Base-by-base conservation (phyloP, 1,140 invertebrate species). In the Sogatella furcifera region DNA sequence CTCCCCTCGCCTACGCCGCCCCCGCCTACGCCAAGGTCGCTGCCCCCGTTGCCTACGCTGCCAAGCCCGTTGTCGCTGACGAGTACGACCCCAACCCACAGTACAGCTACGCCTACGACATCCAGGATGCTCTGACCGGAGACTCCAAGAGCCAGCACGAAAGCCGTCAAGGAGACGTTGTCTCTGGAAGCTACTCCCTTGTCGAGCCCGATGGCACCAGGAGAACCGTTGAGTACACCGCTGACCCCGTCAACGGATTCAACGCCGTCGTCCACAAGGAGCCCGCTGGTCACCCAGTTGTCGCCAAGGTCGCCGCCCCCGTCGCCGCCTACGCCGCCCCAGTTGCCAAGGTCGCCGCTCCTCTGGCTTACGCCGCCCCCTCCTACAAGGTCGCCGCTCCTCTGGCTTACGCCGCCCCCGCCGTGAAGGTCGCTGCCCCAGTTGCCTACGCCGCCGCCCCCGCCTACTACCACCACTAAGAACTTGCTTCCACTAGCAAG, bases 111-210 rank as follows among this genome's bases (percentile, higher is more conserved):
- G 76, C 77, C 59, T 78, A 78, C 54, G 76, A 74, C 2, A 76
- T 78, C 0, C 75, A 76, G 61, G 77, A 78, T 65, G 73, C 76
- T 0, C 73, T 74, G 65, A 80, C 78, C 64, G 81, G 85, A 52
- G 83, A 86, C 70, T 77, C 78, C 55, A 84, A 86, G 69, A 80
- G 79, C 65, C 82, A 84, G 63, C 78, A 81, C 64, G 83, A 86
- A 70, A 77, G 76, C 44, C 78, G 84, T 46, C 76, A 83, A 58
- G 84, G 84, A 22, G 83, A 86, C 66, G 76, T 79, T 2, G 84
- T 86, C 28, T 73, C 73, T n/a, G 85, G 85, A 19, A 79, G 82
- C 67, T 86, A 86, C 72, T 81, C 78, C 6, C 72, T 80, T 55
- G 65, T 74, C 11, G 69, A 69, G 9, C 63, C 71, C 0, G 70